Conservation (phyloP, 2,797 vertebrate species). For the Channallabes apus region DNA sequence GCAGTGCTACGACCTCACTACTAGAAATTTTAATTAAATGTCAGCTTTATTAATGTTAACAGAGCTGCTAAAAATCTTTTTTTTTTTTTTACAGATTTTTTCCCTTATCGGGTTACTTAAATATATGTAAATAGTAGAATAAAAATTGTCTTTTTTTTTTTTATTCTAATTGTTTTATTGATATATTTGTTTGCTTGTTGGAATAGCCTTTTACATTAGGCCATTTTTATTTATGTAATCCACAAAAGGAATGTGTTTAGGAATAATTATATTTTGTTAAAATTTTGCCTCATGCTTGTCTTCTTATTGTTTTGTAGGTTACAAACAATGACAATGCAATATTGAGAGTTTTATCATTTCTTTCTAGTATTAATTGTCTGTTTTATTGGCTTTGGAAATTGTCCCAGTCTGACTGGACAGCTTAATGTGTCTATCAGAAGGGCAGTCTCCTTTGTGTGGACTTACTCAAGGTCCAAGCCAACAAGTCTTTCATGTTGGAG, state of each 20-base stretch:
- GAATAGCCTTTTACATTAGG: not conserved
- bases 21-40: not conserved
- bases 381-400: slow-evolving; percentile 66
- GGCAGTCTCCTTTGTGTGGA: slow-evolving; percentile 69
- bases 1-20: not conserved
- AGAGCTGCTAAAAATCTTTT: not conserved
- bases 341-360: slow-evolving; percentile 53
- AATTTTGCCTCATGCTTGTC: not conserved
- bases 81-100: not conserved
- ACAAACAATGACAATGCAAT: slow-evolving; percentile 23
- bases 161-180: not conserved
- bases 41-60: not conserved
- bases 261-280: slow-evolving; percentile 12
- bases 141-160: not conserved
- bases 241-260: slow-evolving; percentile 13
- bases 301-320: not conserved
- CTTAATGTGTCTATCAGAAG: slow-evolving; percentile 79
- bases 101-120: not conserved
- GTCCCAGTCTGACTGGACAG: slow-evolving; percentile 74
- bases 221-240: slow-evolving; percentile 39
- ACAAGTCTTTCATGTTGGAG: slow-evolving; percentile 61
- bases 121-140: not conserved
- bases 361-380: slow-evolving; percentile 64
- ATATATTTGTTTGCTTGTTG: slow-evolving; percentile 11
- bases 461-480: slow-evolving; percentile 68